Base-by-base conservation (phyloP, 2,888 invertebrate species). In the Exocentrus adspersus region DNA sequence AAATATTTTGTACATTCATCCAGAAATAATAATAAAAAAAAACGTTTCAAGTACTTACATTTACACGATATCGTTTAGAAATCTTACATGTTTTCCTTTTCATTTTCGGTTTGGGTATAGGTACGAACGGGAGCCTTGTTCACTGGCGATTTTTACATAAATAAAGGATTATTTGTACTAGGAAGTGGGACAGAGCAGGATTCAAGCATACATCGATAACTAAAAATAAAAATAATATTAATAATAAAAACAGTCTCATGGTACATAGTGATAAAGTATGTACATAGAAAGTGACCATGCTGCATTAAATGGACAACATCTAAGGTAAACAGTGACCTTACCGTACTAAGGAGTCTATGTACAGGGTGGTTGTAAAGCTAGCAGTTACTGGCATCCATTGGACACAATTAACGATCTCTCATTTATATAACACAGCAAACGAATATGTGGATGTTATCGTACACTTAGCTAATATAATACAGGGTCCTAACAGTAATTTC, bases 1-100 rank as follows among this genome's bases (percentile, higher is more conserved):
- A 80, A 80, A 81, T 81, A 80, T 81, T 37, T 81, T 82, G 81
- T 81, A 81, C 81, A 81, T 81, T 78, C 76, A 80, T 80, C 78
- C 79, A 79, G 79, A 80, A 79, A 79, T 80, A 79, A n/a, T n/a
- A n/a, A n/a, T n/a, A n/a, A n/a, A n/a, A n/a, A 80, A 79, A 79
- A 70, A 72, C 78, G 78, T 79, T 77, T 79, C 75, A 77, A 75
- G 75, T 77, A 80, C 77, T 78, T 80, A 80, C 79, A 80, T 78
- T 79, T 79, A 80, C 77, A 78, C 76, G 72, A 72, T 76, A 74
- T 77, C 71, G 60, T 74, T 72, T 75, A 71, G 71, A 72, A 76
- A 75, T 75, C 69, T 75, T 69, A 69, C 68, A 67, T 71, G 70
- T 73, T 67, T 71, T 70, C 64, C 74, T 72, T 72, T 71, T 71